Evolutionary conservation across 2,888 invertebrate genomes (phyloP), one percentile per base, ranked within the genome.

Genomic region (Calliopum simillimum): DNA sequence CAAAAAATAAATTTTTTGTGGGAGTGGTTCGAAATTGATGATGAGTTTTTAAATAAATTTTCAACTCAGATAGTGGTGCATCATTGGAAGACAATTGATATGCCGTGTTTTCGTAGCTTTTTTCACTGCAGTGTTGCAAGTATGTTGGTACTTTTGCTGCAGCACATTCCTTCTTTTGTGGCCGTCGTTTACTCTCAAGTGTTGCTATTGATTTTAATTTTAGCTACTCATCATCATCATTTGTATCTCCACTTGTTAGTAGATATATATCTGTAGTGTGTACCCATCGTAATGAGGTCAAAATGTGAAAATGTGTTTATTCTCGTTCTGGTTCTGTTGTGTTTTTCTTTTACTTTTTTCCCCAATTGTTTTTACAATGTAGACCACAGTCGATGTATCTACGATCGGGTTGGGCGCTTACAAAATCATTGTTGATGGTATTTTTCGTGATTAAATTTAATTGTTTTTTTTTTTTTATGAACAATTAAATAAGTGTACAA

Each of bases 241-340:
- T 33, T 33, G 33, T 33, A 33, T 33, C 33, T 33, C n/a, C n/a
- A n/a, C n/a, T n/a, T n/a, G n/a, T n/a, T n/a, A n/a, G n/a, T n/a
- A n/a, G n/a, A n/a, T n/a, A 33, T 33, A 8, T 33, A 1, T 33
- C 5, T 33, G 33, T 2, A 33, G 4, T 8, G 33, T 33, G n/a
- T 25, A 14, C 56, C 33, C 41, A 58, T 12, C 6, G 25, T 58
- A 58, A 58, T 58, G 56, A 58, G 56, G 56, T 58, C 56, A 58
- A 58, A 58, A 21, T 25, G 56, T 25, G 56, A 58, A 12, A 58
- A 58, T 58, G 56, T 58, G 25, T 58, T 58, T 53, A 14, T 58
- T 33, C 16, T 58, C 8, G 33, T 33, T 33, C 33, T 33, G 33
- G 33, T 33, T n/a, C n/a, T n/a, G n/a, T n/a, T n/a, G n/a, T 6